Evolutionary conservation across 2,113 vertebrate species (phyloP), one percentile per base, ranked within the genome.

Genomic region (Gambusia affinis): DNA sequence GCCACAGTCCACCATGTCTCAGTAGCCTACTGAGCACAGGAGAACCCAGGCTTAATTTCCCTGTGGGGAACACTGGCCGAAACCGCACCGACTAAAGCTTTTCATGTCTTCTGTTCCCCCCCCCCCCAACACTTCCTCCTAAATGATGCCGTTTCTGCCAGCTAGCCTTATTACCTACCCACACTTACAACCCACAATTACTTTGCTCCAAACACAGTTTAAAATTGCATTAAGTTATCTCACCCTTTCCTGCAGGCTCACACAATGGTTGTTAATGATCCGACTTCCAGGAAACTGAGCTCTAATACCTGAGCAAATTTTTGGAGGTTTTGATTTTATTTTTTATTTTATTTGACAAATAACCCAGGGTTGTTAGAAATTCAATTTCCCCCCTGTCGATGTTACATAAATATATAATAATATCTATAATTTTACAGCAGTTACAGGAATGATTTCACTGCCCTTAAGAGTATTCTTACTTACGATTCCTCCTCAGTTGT

Each of bases 1-100:
- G 33, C 74, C 14, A 24, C 28, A 47, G n/a, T 29, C 60, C 66
- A 28, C 66, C 44, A 14, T 19, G 29, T 87, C 75, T 85, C 72
- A 30, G 54, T 77, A 72, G 76, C 72, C 44, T 28, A 60, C 84
- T 42, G 79, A 83, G 79, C 63, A 64, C 78, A 61, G 24, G 82
- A 79, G 87, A 88, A 82, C 87, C 67, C 78, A 66, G 76, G 64
- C 79, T 93, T 92, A 91, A 91, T 93, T 93, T 93, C 92, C 90
- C 91, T 2, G 57, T 81, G 85, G 92, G 67, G 81, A 4, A 14
- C 68, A 54, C 79, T 72, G 73, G 79, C 85, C 63, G 30, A 72
- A 75, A 75, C 76, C 33, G 74, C 79, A 73, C 82, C 69, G 75
- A 85, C 51, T 83, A 76, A 81, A 75, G 57, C 24, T 19, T 78